These are phyloP conservation scores for Drosophila subquinaria DNA, from an alignment of 2,888 invertebrate genomes.

Conservation along the genomic window DNA sequence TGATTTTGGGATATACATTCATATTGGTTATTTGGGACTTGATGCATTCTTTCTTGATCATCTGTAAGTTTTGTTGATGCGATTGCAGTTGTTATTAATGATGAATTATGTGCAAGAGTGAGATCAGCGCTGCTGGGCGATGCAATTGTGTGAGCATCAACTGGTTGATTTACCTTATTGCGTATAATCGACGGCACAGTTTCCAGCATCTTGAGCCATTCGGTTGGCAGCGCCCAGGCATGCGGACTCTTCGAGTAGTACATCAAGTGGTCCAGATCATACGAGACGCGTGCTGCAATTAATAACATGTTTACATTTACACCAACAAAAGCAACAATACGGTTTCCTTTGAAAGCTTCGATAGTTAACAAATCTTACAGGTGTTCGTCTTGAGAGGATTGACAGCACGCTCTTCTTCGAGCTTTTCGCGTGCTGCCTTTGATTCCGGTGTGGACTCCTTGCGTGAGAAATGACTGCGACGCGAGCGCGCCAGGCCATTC, in stretches of 20 bases:
- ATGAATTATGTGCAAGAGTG: constrained; percentile 63
- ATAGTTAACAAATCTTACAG: constrained; percentile 60
- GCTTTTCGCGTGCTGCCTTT: constrained; percentile 64
- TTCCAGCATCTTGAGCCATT: constrained; percentile 84
- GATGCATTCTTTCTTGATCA: constrained; percentile 8
- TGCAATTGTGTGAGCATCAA: constrained; percentile 40
- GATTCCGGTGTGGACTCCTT: constrained; percentile 85
- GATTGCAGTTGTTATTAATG: constrained; percentile 44
- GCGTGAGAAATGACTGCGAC: constrained; percentile 85
- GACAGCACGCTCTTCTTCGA: constrained; percentile 56
- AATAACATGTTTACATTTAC: background rate
- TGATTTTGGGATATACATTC: constrained; percentile 32
- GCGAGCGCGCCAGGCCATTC: constrained; percentile 84
- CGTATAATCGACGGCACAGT: constrained; percentile 84
- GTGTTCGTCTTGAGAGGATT: constrained; percentile 60
- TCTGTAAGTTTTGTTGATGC: constrained; percentile 21
- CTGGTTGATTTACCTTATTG: constrained; percentile 84
- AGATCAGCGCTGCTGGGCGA: constrained; percentile 51
- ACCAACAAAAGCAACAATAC: background rate
- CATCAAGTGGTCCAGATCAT: constrained; percentile 84
- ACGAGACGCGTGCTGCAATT: constrained; percentile 83
- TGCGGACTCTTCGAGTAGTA: constrained; percentile 85
- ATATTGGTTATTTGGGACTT: constrained; percentile 19
- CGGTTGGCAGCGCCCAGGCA: constrained; percentile 84
- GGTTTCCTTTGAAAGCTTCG: background rate